phyloP scores from a whole-genome alignment of 2,113 vertebrate genomes.

The Campylomormyrus numenius region DNA sequence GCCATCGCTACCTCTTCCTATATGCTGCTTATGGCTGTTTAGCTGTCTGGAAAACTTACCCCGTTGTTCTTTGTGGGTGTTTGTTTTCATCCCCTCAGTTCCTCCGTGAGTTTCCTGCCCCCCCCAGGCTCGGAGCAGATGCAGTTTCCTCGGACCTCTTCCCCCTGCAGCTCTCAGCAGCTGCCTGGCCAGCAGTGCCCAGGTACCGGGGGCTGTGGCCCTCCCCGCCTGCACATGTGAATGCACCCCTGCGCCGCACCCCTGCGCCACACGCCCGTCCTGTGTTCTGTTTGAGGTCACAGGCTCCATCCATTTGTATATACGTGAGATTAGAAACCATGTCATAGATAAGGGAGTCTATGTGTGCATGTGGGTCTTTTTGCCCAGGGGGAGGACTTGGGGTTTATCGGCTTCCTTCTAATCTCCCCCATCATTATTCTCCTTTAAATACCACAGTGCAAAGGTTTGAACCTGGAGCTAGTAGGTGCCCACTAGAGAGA shows the following conservation, averaged over 20 bases:
- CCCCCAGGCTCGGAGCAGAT: slow-evolving; percentile 77
- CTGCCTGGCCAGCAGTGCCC: slow-evolving; percentile 74
- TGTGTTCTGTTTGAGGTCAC: no score
- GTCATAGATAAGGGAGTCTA: neutral
- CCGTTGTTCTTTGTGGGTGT: neutral
- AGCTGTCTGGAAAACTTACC: neutral
- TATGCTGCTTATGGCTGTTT: neutral
- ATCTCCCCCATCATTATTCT: neutral
- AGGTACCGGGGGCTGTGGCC: slow-evolving; percentile 51
- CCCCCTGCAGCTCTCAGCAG: slow-evolving; percentile 73
- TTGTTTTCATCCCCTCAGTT: slow-evolving; percentile 46
- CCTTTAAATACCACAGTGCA: neutral
- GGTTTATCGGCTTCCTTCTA: neutral
- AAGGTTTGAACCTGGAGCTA: neutral
- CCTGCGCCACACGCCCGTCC: neutral
- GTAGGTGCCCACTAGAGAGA: neutral
- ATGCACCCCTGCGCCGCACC: neutral
- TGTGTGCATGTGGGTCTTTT: neutral
- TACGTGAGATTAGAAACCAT: neutral
- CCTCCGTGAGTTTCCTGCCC: slow-evolving; percentile 74
- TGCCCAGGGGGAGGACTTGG: neutral
- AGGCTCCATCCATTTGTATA: neutral
- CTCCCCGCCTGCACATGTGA: neutral
- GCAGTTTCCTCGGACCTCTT: slow-evolving; percentile 71
- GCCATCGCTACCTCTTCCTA: neutral